Percentiles rank a stretch among this genome's conserved stretches.
These are phyloP conservation scores for Rhinatrema bivittatum DNA, from an alignment of 2,797 vertebrate species.

Conservation along the genomic window DNA sequence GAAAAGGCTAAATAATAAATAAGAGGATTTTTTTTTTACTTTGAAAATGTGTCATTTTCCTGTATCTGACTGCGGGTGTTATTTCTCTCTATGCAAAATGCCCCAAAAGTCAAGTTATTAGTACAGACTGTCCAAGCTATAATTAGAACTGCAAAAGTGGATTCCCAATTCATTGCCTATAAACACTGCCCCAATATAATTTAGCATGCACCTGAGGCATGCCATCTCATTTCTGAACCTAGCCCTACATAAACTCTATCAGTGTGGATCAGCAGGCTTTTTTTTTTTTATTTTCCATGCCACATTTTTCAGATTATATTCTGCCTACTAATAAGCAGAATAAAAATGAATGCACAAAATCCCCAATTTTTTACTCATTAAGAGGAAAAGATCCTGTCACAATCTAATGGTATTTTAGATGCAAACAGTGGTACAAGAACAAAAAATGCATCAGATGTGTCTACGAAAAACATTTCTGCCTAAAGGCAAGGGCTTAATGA, in stretches of 20 bases:
- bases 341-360: neutral
- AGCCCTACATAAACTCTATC: neutral
- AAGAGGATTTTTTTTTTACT: no score
- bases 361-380: constrained; percentile 25
- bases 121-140: neutral
- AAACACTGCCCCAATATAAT: neutral
- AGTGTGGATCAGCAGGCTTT: constrained; percentile 4
- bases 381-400: constrained; percentile 37
- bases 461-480: constrained; percentile 13
- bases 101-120: no score
- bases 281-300: neutral
- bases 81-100: no score
- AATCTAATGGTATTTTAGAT: constrained; percentile 36
- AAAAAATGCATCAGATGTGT: constrained; percentile 29
- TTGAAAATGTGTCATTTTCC: no score
- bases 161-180: accelerated
- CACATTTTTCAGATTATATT: constrained; percentile 14
- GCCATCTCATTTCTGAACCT: no score
- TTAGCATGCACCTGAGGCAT: neutral
- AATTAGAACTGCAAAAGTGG: neutral
- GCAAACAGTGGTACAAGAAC: constrained; percentile 17
- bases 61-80: no score
- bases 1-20: no score
- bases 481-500: constrained; percentile 34
- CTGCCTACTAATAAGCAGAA: constrained; percentile 16